Evolutionary conservation across 2,113 vertebrate species (phyloP).

Genomic region (Asarcornis scutulata): DNA sequence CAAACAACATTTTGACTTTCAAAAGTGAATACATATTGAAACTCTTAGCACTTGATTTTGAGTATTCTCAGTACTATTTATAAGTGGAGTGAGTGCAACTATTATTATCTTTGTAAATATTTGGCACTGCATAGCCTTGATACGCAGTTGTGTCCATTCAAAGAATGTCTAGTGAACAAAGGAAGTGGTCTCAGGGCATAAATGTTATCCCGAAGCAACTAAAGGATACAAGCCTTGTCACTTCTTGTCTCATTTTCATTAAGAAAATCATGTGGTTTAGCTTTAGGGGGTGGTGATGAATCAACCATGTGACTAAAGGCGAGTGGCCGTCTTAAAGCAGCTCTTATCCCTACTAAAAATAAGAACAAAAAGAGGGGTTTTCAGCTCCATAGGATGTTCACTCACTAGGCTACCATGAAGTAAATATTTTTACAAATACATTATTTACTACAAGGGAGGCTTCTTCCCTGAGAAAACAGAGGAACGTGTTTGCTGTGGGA

Average conservation of each 20-base stretch:
- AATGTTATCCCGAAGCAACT: slow-evolving; percentile 49
- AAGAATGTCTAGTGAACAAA: slow-evolving; percentile 60
- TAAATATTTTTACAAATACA: slow-evolving; percentile 81
- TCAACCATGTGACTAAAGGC: slow-evolving; percentile 41
- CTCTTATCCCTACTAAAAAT: slow-evolving; percentile 4
- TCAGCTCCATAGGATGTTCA: slow-evolving; percentile 18
- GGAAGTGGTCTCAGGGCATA: slow-evolving; percentile 25
- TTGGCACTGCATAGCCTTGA: slow-evolving; percentile 66
- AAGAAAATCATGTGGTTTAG: slow-evolving; percentile 57
- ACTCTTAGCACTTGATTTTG: not conserved
- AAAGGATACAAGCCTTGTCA: slow-evolving; percentile 63
- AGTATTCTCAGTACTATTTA: slow-evolving; percentile 23
- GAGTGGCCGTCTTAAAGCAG: slow-evolving; percentile 56
- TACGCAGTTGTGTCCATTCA: not conserved
- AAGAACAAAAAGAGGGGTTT: slow-evolving; percentile 34
- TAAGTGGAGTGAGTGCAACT: not conserved
- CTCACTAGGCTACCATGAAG: slow-evolving; percentile 45
- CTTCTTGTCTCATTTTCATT: slow-evolving; percentile 67
- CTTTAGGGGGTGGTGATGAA: slow-evolving; percentile 40
- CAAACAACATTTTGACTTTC: not conserved
- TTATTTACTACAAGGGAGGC: slow-evolving; percentile 76
- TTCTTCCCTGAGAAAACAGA: slow-evolving; percentile 72
- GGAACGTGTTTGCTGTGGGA: slow-evolving; percentile 78
- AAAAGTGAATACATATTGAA: not conserved
- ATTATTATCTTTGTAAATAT: slow-evolving; percentile 62